Conservation (phyloP, 2,888 invertebrate genomes). For the Scelioninae gen. 1 region DNA sequence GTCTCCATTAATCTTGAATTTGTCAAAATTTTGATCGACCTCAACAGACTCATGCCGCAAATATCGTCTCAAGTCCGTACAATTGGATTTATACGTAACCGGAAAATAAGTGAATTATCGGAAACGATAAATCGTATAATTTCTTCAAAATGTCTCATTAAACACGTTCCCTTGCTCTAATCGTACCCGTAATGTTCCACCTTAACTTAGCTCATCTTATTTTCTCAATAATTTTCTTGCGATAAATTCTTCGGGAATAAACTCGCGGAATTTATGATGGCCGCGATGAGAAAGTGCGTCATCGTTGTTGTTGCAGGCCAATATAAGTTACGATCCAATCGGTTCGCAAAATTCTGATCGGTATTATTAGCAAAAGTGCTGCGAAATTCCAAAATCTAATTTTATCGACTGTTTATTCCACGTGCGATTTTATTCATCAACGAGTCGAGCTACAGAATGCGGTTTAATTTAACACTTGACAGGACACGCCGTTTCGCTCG, state of each 20-base stretch:
- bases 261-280: constrained; percentile 59
- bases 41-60: background rate
- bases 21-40: constrained; percentile 53
- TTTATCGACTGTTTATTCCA: constrained; percentile 55
- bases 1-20: constrained; percentile 67
- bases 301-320: constrained; percentile 47
- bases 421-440: constrained; percentile 47
- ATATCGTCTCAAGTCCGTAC: background rate
- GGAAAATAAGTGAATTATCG: constrained; percentile 24
- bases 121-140: constrained; percentile 46
- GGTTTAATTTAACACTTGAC: constrained; percentile 65
- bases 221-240: constrained; percentile 61
- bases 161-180: constrained; percentile 45
- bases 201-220: constrained; percentile 52
- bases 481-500: constrained; percentile 41
- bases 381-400: constrained; percentile 40
- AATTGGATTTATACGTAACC: constrained; percentile 36
- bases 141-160: constrained; percentile 63
- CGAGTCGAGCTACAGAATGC: constrained; percentile 35
- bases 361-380: constrained; percentile 25
- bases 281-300: constrained; percentile 56
- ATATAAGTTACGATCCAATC: constrained; percentile 13
- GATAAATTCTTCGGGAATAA: constrained; percentile 58
- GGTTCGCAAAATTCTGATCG: constrained; percentile 44
- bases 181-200: constrained; percentile 48